Percentiles rank a stretch among this genome's conserved stretches.
Evolutionary conservation across 2,888 invertebrate species (phyloP).

Genomic region (Athripsodes cinereus): DNA sequence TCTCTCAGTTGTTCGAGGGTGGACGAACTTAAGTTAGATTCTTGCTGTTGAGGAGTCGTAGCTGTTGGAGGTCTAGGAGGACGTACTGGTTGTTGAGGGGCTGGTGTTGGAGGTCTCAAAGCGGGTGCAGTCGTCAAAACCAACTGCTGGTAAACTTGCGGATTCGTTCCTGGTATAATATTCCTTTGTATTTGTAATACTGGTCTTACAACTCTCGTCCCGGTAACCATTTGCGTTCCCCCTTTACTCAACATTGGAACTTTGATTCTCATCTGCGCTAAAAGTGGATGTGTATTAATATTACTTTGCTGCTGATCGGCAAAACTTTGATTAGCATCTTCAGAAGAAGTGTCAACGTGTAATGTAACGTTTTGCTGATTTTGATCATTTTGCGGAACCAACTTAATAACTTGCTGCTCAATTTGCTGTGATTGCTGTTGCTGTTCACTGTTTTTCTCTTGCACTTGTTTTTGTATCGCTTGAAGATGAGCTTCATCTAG

Average conservation of each 20-base stretch:
- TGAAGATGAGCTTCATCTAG: slow-evolving; percentile 44
- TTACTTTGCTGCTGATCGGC: slow-evolving; percentile 33
- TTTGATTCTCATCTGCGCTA: slow-evolving; percentile 51
- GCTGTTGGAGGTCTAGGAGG: slow-evolving; percentile 29
- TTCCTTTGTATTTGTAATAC: slow-evolving; percentile 56
- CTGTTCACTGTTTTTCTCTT: slow-evolving; percentile 37
- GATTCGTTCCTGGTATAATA: slow-evolving; percentile 52
- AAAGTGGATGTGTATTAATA: slow-evolving; percentile 38
- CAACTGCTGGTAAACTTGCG: slow-evolving; percentile 48
- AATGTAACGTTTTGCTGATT: slow-evolving; percentile 19
- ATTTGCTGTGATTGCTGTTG: slow-evolving; percentile 38
- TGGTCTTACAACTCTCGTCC: slow-evolving; percentile 51
- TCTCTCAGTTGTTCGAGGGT: slow-evolving; percentile 72
- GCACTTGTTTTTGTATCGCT: slow-evolving; percentile 38
- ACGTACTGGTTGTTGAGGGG: slow-evolving; percentile 31
- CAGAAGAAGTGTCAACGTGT: slow-evolving; percentile 34
- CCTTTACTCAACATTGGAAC: slow-evolving; percentile 48
- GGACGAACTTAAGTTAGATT: slow-evolving; percentile 65
- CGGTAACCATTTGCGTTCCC: slow-evolving; percentile 50
- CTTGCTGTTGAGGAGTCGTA: slow-evolving; percentile 30
- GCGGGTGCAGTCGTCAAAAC: slow-evolving; percentile 47
- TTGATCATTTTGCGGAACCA: slow-evolving; percentile 41
- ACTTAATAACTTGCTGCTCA: slow-evolving; percentile 45
- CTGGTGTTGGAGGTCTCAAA: slow-evolving; percentile 41
- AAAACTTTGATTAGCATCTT: slow-evolving; percentile 37